Conservation (phyloP, 2,797 vertebrate genomes). For the Lacerta agilis region DNA sequence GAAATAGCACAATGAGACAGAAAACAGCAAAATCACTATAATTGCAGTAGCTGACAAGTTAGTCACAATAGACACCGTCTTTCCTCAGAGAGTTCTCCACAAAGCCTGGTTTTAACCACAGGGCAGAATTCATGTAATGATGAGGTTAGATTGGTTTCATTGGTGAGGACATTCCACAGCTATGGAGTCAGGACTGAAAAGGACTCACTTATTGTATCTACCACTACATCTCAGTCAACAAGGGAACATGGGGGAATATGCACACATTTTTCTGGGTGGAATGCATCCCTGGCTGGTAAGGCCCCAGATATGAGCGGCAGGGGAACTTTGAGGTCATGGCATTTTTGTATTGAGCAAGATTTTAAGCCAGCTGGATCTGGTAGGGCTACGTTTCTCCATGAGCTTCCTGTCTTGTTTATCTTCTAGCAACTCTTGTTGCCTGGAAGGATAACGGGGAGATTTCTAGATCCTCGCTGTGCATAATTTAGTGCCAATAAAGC, state of each 20-base stretch:
- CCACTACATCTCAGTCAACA: background rate
- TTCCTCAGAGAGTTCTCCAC: background rate
- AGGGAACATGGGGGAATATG: too few relatives aligned
- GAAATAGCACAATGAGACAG: background rate
- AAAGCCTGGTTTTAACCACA: background rate
- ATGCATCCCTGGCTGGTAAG: background rate
- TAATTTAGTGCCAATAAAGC: too few relatives aligned
- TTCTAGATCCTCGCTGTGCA: background rate
- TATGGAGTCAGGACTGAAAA: too few relatives aligned
- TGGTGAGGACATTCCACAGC: background rate
- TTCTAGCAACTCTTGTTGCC: background rate
- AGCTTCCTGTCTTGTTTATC: background rate
- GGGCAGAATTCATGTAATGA: background rate
- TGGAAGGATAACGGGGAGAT: background rate
- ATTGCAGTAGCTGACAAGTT: background rate
- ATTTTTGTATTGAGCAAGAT: background rate
- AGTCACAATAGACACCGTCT: background rate
- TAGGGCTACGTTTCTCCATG: background rate
- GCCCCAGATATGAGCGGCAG: background rate
- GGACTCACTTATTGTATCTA: background rate
- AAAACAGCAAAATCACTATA: background rate
- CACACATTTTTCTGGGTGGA: background rate
- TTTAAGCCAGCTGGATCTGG: background rate
- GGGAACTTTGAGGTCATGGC: background rate
- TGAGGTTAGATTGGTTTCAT: background rate